Conservation (phyloP, 2,888 invertebrate genomes). For the Theretra japonica region DNA sequence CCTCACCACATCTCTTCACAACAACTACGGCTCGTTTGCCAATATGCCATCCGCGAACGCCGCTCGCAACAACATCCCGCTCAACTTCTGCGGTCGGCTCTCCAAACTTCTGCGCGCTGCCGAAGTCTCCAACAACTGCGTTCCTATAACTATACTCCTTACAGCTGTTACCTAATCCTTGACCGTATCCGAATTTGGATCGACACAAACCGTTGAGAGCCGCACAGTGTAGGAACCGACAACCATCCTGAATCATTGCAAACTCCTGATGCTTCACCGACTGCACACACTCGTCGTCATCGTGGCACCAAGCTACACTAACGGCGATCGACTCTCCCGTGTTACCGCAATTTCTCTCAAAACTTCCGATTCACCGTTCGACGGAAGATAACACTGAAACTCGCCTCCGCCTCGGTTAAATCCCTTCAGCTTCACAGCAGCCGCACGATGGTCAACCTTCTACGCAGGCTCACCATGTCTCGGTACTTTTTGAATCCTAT, state of each 20-base stretch:
- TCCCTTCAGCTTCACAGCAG: constrained; percentile 79
- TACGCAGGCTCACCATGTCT: constrained; percentile 78
- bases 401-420: constrained; percentile 64
- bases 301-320: constrained; percentile 69
- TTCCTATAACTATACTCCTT: constrained; percentile 68
- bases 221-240: constrained; percentile 67
- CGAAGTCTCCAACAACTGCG: constrained; percentile 74
- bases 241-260: constrained; percentile 64
- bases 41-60: constrained; percentile 78
- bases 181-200: constrained; percentile 56
- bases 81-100: constrained; percentile 77
- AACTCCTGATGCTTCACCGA: constrained; percentile 69
- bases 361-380: constrained; percentile 70
- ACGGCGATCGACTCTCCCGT: constrained; percentile 63
- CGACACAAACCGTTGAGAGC: constrained; percentile 56
- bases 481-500: constrained; percentile 83
- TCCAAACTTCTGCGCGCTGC: constrained; percentile 76
- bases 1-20: constrained; percentile 84
- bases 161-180: constrained; percentile 78
- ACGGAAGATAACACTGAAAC: constrained; percentile 72
- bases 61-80: constrained; percentile 74
- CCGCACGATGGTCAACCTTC: constrained; percentile 73
- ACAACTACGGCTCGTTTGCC: constrained; percentile 81
- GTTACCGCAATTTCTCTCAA: constrained; percentile 69
- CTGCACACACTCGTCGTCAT: constrained; percentile 74